A percentile compares a stretch with the other conserved stretches of the same genome.
Conservation (phyloP, 2,797 vertebrate species). For the Varecia variegata region DNA sequence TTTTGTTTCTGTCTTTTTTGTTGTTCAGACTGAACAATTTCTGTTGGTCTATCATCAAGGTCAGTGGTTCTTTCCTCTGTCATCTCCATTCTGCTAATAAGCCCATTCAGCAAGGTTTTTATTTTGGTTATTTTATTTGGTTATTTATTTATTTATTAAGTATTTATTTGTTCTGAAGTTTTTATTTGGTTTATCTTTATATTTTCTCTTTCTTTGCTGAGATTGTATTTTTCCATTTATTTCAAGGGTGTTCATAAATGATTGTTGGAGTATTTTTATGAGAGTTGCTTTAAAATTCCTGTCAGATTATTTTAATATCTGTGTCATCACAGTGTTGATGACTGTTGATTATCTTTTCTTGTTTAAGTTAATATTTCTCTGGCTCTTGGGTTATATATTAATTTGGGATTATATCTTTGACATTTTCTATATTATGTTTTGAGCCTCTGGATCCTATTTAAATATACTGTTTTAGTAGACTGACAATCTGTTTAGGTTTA, state of each 20-base stretch:
- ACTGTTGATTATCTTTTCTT: neutral
- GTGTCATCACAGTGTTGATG: neutral
- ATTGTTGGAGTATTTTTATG: neutral
- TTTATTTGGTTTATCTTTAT: neutral
- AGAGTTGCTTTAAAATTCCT: slow-evolving; percentile 5
- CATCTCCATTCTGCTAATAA: neutral
- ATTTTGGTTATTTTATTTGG: neutral
- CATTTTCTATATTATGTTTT: neutral
- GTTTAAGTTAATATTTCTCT: slow-evolving; percentile 33
- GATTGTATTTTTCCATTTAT: neutral
- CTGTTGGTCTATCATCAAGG: neutral
- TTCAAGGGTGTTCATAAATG: neutral
- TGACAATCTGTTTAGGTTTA: neutral
- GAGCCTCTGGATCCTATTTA: neutral
- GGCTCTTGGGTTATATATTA: neutral
- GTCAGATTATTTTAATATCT: neutral
- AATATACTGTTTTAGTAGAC: slow-evolving; percentile 1
- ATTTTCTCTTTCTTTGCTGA: neutral
- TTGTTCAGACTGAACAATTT: neutral
- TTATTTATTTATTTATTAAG: neutral
- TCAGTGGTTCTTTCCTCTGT: neutral
- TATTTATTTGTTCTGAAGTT: neutral
- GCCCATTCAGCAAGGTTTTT: neutral
- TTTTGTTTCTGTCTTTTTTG: neutral
- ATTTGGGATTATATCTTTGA: slow-evolving; percentile 11